These are phyloP conservation scores for mouse (Mus musculus) DNA, from an alignment of 2,113 vertebrate genomes.

Conservation along the genomic window DNA sequence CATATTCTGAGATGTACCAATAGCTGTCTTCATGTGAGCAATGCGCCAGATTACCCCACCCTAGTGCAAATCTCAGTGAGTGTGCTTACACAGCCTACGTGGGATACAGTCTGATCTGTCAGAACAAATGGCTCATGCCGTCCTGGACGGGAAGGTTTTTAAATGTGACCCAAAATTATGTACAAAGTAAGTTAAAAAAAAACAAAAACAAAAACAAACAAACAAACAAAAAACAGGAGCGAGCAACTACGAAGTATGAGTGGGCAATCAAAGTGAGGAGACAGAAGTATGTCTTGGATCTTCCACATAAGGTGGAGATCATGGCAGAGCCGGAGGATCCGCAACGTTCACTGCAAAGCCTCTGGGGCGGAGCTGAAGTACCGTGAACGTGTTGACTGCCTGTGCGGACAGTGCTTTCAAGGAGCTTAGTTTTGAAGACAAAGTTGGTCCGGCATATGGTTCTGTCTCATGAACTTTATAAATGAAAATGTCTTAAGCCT, in stretches of 20 bases:
- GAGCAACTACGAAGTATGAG: not conserved
- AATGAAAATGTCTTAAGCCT: not conserved
- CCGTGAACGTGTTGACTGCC: not conserved
- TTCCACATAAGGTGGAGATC: not conserved
- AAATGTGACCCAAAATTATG: conserved; percentile 23
- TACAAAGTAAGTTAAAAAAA: not conserved
- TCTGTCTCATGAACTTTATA: conserved; percentile 8
- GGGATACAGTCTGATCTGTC: not conserved
- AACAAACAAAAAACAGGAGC: not conserved
- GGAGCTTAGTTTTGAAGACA: not conserved
- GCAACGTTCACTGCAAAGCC: not conserved
- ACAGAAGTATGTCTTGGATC: not conserved
- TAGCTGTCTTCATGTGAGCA: no score
- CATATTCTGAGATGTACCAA: not conserved
- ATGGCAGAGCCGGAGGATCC: not conserved
- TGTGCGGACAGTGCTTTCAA: not conserved
- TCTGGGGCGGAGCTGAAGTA: not conserved
- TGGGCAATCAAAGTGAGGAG: not conserved
- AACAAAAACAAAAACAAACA: no score
- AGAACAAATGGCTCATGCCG: not conserved
- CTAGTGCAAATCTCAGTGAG: not conserved
- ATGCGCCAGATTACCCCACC: not conserved
- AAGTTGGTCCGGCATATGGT: not conserved
- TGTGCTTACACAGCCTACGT: not conserved
- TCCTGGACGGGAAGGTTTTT: not conserved